These are phyloP conservation scores for Lordiphosa andalusiaca DNA, from an alignment of 2,888 invertebrate species.

Conservation along the genomic window DNA sequence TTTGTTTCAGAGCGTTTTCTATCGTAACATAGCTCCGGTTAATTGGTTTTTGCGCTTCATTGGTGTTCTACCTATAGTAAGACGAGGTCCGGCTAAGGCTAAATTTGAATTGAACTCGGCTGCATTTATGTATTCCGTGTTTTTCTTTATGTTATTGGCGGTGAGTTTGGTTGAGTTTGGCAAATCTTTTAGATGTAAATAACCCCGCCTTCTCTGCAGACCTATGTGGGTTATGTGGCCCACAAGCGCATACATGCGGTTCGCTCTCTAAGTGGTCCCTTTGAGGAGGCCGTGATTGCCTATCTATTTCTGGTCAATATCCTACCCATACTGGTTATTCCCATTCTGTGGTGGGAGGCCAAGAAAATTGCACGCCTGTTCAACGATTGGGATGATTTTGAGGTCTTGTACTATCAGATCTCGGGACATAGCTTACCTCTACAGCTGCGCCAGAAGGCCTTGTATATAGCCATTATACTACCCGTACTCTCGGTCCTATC, in stretches of 20 bases:
- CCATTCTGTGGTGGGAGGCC: conserved; percentile 86
- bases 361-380: conserved; percentile 82
- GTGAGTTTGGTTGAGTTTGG: conserved; percentile 51
- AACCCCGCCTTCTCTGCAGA: conserved; percentile 43
- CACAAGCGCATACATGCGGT: conserved; percentile 84
- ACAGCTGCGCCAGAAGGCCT: conserved; percentile 83
- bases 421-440: conserved; percentile 83
- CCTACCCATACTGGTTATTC: conserved; percentile 84
- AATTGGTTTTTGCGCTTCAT: conserved; percentile 81
- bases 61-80: conserved; percentile 84
- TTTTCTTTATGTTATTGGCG: conserved; percentile 81
- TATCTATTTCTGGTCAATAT: conserved; percentile 88
- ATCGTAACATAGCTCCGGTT: conserved; percentile 81
- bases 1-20: conserved; percentile 78
- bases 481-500: conserved; percentile 84
- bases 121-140: conserved; percentile 83
- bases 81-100: conserved; percentile 81
- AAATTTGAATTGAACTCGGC: conserved; percentile 81
- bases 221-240: conserved; percentile 84
- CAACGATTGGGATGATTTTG: conserved; percentile 86
- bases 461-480: conserved; percentile 83
- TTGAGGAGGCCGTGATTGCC: conserved; percentile 88
- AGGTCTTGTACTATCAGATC: conserved; percentile 84
- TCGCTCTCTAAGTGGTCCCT: conserved; percentile 84
- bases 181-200: no score